Base-by-base conservation (phyloP, 2,113 vertebrate genomes). In the Pterophyllum scalare region DNA sequence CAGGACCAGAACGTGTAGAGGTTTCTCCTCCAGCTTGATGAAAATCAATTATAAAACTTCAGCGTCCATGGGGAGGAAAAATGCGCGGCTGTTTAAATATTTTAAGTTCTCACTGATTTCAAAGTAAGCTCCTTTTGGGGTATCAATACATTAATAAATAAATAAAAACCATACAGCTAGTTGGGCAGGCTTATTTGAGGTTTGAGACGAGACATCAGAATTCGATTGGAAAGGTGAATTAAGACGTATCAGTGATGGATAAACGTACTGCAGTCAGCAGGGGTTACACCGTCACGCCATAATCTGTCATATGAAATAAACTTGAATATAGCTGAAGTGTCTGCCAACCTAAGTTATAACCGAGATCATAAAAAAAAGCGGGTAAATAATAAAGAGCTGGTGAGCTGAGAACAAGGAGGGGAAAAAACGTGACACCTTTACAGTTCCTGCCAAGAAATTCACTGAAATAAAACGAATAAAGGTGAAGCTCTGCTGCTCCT, bases 201-300 rank as follows among this genome's bases (percentile, higher is more conserved):
- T 70, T 70, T 49, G 65, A 70, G 43, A 24, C 65, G 43, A 70
- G 43, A 70, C 65, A 49, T 94, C 95, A 95, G 75, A 91, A 95
- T 96, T 95, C 94, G 93, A 96, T 96, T 93, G 77, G 87, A 91
- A 94, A 94, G 85, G 93, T 95, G 94, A 95, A 97, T 97, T 92
- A 95, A 97, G 96, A 97, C 94, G 82, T 96, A 95, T 97, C 94
- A 93, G 96, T 97, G 96, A 96, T 96, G 97, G 96, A 95, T 95
- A 87, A 95, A 86, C 54, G 96, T 94, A 96, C 95, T 72, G 96
- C 96, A 96, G 96, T 81, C 93, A 96, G 93, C 93, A 93, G 91
- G 94, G 94, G 62, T 77, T 28, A 9, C 49, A 54, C 59, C 28
- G 43, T 67, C 77, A 76, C 13, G 61, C 61, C 43, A 54, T 57